A percentile compares a stretch with the other conserved stretches of the same genome.
Evolutionary conservation across 2,888 invertebrate species (phyloP).

Genomic region (Chromoteleia sp.): DNA sequence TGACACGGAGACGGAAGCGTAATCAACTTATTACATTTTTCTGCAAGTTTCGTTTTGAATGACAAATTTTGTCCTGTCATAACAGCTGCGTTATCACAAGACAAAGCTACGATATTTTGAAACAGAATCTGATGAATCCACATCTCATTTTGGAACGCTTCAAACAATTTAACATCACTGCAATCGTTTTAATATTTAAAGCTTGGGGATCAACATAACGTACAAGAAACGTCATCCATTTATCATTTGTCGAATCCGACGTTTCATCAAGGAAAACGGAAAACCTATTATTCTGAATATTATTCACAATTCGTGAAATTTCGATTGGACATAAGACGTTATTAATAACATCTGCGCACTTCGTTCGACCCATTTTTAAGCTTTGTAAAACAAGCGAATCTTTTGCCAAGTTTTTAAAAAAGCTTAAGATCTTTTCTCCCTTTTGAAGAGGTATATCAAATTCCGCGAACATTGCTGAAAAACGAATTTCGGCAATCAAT

Average conservation of each 20-base stretch:
- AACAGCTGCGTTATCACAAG: too few relatives aligned
- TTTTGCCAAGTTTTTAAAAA: neutral
- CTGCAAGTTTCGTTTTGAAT: constrained; percentile 6
- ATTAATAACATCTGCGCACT: neutral
- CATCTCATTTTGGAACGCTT: constrained; percentile 23
- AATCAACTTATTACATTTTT: constrained; percentile 27
- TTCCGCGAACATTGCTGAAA: too few relatives aligned
- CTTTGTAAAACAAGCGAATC: neutral
- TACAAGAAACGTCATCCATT: constrained; percentile 12
- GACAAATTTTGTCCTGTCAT: constrained; percentile 16
- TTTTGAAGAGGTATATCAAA: neutral
- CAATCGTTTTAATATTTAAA: constrained; percentile 8
- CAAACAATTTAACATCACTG: constrained; percentile 6
- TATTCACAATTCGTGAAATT: too few relatives aligned
- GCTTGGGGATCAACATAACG: constrained; percentile 19
- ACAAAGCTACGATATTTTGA: constrained; percentile 15
- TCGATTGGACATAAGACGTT: too few relatives aligned
- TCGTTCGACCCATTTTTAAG: neutral
- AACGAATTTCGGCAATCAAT: too few relatives aligned
- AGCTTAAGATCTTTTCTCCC: neutral
- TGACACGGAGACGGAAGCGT: constrained; percentile 62
- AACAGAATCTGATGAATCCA: neutral
- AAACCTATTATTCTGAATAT: constrained; percentile 6
- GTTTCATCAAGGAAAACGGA: constrained; percentile 9
- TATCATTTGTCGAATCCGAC: neutral